Percentiles rank a stretch among this genome's conserved stretches.
These are phyloP conservation scores for Galago senegalensis DNA, from an alignment of 2,797 vertebrate species.

Conservation along the genomic window DNA sequence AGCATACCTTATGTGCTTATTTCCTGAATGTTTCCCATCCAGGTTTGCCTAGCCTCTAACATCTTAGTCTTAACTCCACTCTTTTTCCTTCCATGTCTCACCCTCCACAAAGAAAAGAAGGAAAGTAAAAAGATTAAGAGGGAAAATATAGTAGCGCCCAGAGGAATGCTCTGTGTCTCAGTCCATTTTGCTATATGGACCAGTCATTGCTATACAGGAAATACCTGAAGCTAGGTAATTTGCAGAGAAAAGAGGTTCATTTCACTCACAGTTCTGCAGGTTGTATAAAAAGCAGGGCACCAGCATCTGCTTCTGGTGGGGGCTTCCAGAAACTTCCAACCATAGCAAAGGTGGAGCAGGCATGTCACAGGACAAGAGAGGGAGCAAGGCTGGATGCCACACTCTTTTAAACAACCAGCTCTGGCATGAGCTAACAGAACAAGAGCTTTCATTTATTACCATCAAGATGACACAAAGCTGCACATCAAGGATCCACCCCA, in stretches of 20 bases:
- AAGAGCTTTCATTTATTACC: not conserved
- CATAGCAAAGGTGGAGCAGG: too few relatives aligned
- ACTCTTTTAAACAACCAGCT: too few relatives aligned
- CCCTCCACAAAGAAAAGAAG: not conserved
- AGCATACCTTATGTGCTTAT: not conserved
- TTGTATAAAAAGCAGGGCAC: too few relatives aligned
- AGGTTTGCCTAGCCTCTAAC: not conserved
- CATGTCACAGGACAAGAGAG: too few relatives aligned
- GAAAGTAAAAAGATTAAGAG: not conserved
- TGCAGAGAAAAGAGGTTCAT: too few relatives aligned
- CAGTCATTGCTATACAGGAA: too few relatives aligned
- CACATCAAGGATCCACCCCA: not conserved
- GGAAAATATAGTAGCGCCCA: not conserved
- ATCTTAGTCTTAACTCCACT: not conserved
- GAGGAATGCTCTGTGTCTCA: constrained; percentile 12
- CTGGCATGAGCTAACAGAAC: not conserved
- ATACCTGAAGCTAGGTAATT: too few relatives aligned
- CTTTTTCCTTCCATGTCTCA: not conserved
- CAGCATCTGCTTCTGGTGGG: not conserved
- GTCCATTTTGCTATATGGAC: too few relatives aligned
- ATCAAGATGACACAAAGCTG: not conserved
- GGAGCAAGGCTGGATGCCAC: too few relatives aligned
- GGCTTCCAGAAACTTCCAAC: too few relatives aligned
- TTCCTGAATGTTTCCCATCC: not conserved
- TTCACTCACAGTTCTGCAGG: too few relatives aligned